These are phyloP conservation scores for Nyctereutes procyonoides DNA, from an alignment of 2,113 vertebrate genomes.

Conservation along the genomic window DNA sequence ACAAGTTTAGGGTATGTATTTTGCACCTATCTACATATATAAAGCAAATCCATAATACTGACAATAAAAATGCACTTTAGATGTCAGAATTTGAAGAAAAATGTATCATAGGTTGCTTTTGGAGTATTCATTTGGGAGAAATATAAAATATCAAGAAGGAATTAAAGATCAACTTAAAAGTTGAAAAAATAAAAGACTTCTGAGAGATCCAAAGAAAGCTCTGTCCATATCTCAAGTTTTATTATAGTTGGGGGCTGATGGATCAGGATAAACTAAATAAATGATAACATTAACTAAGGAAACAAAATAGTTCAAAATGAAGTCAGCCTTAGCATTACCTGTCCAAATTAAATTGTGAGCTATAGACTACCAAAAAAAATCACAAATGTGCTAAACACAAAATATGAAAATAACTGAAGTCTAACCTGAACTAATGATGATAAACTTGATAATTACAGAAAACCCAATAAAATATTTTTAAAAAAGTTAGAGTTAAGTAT, in stretches of 20 bases:
- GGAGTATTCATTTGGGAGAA: background rate
- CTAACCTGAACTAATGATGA: background rate
- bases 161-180: background rate
- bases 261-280: conserved; percentile 74
- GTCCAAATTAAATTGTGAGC: background rate
- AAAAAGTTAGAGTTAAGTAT: background rate
- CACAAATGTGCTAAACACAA: background rate
- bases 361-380: background rate
- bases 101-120: background rate
- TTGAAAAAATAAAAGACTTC: background rate
- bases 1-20: background rate
- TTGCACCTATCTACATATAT: background rate
- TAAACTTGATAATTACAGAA: background rate
- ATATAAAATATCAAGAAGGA: background rate
- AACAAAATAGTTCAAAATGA: conserved; percentile 71
- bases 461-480: background rate
- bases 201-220: conserved; percentile 5
- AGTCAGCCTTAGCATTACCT: conserved; percentile 68
- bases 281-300: conserved; percentile 76
- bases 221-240: conserved; percentile 66
- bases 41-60: background rate
- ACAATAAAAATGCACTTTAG: background rate
- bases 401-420: background rate
- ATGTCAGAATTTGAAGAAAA: background rate
- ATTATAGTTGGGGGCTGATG: conserved; percentile 67